A percentile compares a stretch with the other conserved stretches of the same genome.
These are phyloP conservation scores for Hermodice carunculata DNA, from an alignment of 2,888 invertebrate species.

Conservation along the genomic window DNA sequence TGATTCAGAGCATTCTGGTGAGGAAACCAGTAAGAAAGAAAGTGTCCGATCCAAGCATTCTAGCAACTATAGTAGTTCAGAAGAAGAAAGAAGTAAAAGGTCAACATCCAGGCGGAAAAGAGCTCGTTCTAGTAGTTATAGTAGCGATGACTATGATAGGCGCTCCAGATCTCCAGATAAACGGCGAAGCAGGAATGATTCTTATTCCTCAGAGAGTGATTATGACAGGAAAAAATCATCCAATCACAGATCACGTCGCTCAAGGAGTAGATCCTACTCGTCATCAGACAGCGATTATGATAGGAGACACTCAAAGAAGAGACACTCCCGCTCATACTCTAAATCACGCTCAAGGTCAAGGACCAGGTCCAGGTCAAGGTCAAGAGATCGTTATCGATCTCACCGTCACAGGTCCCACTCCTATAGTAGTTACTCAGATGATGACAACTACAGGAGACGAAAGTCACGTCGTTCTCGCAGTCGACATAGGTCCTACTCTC, in stretches of 20 bases:
- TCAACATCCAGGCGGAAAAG: not conserved
- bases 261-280: conserved; percentile 21
- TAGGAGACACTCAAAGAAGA: conserved; percentile 15
- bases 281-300: conserved; percentile 31
- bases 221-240: no score
- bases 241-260: conserved; percentile 8
- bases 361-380: conserved; percentile 10
- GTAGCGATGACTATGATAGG: not conserved
- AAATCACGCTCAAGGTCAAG: conserved; percentile 27
- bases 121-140: not conserved
- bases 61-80: no score
- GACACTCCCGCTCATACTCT: conserved; percentile 20
- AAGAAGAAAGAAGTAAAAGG: not conserved
- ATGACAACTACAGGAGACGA: conserved; percentile 8
- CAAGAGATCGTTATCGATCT: conserved; percentile 11
- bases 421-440: conserved; percentile 21
- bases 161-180: no score
- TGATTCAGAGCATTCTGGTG: no score
- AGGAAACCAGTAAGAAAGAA: no score
- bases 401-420: conserved; percentile 8
- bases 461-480: not conserved
- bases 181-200: no score
- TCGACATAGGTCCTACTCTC: conserved; percentile 23
- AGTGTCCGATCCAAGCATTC: no score
- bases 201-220: conserved; percentile 23